These are phyloP conservation scores for Gryllus bimaculatus DNA, from an alignment of 1,140 invertebrate genomes.

Conservation along the genomic window DNA sequence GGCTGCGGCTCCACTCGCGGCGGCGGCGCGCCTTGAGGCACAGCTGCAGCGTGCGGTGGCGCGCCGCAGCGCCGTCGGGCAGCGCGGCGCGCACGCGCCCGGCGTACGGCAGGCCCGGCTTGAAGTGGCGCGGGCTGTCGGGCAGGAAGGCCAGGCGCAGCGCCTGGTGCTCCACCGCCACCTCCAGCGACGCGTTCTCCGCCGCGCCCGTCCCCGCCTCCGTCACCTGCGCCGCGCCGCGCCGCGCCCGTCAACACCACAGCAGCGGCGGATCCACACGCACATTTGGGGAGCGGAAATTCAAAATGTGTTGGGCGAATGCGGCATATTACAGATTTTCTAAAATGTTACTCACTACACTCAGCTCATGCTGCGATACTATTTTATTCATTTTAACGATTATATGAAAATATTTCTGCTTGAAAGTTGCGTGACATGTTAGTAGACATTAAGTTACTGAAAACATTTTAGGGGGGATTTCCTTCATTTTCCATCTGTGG, in stretches of 20 bases:
- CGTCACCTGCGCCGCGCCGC: slow-evolving; percentile 39
- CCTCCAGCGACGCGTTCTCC: slow-evolving; percentile 48
- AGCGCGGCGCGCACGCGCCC: slow-evolving; percentile 37
- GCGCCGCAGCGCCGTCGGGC: slow-evolving; percentile 34
- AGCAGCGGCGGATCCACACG: neutral
- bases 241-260: too few species aligned
- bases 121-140: slow-evolving; percentile 47
- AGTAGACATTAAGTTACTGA: too few species aligned
- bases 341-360: too few species aligned
- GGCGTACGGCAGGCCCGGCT: slow-evolving; percentile 52
- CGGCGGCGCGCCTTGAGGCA: slow-evolving; percentile 34
- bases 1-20: slow-evolving; percentile 33
- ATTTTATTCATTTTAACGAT: too few species aligned
- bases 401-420: too few species aligned
- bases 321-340: too few species aligned
- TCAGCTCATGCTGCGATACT: too few species aligned
- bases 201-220: slow-evolving; percentile 52
- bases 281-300: too few species aligned
- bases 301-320: too few species aligned
- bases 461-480: too few species aligned
- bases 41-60: slow-evolving; percentile 35
- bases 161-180: slow-evolving; percentile 41
- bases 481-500: too few species aligned
- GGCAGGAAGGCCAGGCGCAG: slow-evolving; percentile 44
- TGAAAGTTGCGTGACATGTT: too few species aligned